Conservation (phyloP, 1,140 invertebrate species). For the Anoplolepis gracilipes region DNA sequence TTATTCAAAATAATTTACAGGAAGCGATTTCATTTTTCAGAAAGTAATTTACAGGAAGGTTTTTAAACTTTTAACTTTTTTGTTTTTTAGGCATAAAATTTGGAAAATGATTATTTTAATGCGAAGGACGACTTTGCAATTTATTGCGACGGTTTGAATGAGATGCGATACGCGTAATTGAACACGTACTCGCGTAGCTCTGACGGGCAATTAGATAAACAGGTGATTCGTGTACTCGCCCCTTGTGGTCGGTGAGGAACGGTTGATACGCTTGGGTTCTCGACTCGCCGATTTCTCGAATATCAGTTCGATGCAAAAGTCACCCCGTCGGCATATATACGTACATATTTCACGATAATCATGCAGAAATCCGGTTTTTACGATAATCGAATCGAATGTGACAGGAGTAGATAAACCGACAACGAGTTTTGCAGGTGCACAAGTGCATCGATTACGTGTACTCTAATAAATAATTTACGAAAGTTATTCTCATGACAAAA, state of each 20-base stretch:
- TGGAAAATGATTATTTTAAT: background rate
- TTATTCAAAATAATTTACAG: background rate
- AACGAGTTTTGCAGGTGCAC: conserved; percentile 45
- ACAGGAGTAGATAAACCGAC: conserved; percentile 41
- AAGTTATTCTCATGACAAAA: conserved; percentile 33
- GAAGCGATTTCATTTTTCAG: too few species aligned
- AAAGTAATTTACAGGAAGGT: background rate
- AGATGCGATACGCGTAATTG: conserved; percentile 34
- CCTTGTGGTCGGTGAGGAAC: background rate
- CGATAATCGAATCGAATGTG: conserved; percentile 43
- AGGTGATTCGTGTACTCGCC: conserved; percentile 30
- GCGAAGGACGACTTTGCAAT: conserved; percentile 5
- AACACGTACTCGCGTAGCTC: conserved; percentile 1
- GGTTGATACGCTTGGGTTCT: conserved; percentile 6
- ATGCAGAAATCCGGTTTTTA: conserved; percentile 68
- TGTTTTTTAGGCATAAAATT: background rate
- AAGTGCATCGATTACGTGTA: conserved; percentile 46
- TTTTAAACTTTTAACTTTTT: too few species aligned
- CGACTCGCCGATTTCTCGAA: conserved; percentile 11
- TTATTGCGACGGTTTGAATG: conserved; percentile 26
- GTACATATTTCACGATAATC: conserved; percentile 37
- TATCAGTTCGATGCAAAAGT: conserved; percentile 41
- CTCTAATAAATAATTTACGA: conserved; percentile 70
- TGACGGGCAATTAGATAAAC: conserved; percentile 48
- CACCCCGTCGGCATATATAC: background rate